Base-by-base conservation (phyloP, 2,113 vertebrate genomes). In the Ailuropoda melanoleuca region DNA sequence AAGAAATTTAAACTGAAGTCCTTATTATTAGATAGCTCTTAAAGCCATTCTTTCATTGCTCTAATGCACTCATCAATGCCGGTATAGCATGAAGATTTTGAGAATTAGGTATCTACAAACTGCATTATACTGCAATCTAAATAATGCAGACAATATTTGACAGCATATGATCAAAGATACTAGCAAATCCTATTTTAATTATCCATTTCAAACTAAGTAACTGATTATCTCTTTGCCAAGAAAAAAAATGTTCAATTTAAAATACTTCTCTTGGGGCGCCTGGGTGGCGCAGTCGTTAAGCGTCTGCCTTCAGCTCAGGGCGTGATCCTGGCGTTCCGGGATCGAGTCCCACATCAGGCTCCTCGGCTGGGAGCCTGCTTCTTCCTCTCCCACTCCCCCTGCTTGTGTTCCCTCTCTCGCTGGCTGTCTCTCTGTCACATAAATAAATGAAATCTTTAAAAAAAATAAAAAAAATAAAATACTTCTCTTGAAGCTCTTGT, bases 1-100 rank as follows among this genome's bases (percentile, higher is more conserved):
- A 58, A 31, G 88, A 80, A 77, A 58, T 94, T 90, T 93, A 90
- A 90, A 74, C n/a, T 56, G 2, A 29, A 74, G 50, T 70, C 70
- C 75, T 90, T 97, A 89, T 95, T 95, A 87, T 94, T 92, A 95
- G 80, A 95, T 90, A 84, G 55, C 60, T 83, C n/a, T 96, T 93
- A 3, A 3, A 39, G 84, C 37, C 84, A 53, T 50, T 77, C 34
- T 96, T 75, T 53, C 31, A 90, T 84, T 92, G 55, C 37, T 29
- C 43, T 95, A 75, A 88, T 64, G 53, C 46, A 96, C 82, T 94
- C 58, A 66, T 58, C 70, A 95, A 85, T 93, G 50, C 60, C 81
- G 39, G 23, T 92, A 75, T 60, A 95, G 78, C 62, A 64, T 55
- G 62, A 88, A 85, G 75, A 97, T 84, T 94, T 94, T 94, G 90